Conservation (phyloP, 2,113 vertebrate genomes). For the Myiagra hebetior region DNA sequence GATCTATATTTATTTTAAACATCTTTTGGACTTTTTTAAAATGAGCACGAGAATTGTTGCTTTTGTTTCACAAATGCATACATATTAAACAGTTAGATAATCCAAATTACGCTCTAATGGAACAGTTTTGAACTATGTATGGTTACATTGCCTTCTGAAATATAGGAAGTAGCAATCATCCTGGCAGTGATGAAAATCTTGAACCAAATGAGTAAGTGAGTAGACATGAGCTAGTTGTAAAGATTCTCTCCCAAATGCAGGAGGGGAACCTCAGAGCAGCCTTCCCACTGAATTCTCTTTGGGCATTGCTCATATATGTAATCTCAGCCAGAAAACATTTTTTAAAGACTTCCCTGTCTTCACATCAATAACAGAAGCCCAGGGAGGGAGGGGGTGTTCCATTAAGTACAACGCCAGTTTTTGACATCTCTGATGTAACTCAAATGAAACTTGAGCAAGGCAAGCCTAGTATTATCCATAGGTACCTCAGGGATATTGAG, state of each 20-base stretch:
- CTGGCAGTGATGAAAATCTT: neutral
- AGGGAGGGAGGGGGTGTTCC: neutral
- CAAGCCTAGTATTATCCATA: conserved; percentile 49
- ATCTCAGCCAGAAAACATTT: neutral
- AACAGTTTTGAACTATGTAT: neutral
- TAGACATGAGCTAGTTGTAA: neutral
- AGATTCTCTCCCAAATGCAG: neutral
- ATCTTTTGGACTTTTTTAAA: neutral
- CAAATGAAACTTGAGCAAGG: conserved; percentile 16
- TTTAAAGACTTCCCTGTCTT: neutral
- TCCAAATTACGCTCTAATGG: neutral
- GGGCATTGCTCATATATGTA: neutral
- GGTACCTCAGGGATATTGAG: conserved; percentile 41
- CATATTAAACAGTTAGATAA: neutral
- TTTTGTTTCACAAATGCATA: neutral
- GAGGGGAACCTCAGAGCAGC: neutral
- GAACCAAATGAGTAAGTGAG: neutral
- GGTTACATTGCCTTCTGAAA: neutral
- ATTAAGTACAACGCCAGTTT: neutral
- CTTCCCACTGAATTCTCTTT: neutral
- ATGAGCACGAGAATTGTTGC: neutral
- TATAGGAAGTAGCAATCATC: neutral
- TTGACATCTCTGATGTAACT: conserved; percentile 38
- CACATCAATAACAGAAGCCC: neutral
- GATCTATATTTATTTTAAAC: neutral